A percentile compares a stretch with the other conserved stretches of the same genome.
These are phyloP conservation scores for Zalophus californianus DNA, from an alignment of 2,797 vertebrate genomes.

Conservation along the genomic window DNA sequence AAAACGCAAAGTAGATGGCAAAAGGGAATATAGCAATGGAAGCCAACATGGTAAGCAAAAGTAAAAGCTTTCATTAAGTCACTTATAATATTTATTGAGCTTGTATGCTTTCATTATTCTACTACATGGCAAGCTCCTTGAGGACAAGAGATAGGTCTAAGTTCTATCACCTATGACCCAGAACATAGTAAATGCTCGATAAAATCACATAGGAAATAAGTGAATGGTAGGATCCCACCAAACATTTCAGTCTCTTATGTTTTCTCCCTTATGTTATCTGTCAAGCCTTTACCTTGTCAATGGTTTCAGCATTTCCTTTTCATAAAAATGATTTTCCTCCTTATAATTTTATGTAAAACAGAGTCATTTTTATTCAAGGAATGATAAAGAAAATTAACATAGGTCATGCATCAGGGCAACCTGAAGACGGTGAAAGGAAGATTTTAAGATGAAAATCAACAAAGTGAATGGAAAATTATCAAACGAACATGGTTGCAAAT, in stretches of 20 bases:
- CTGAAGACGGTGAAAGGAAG: not conserved
- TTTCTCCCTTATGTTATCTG: not conserved
- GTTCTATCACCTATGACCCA: not conserved
- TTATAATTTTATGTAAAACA: conserved; percentile 25
- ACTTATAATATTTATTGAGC: not conserved
- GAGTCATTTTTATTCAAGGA: conserved; percentile 35
- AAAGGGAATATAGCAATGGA: not conserved
- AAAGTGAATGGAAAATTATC: not conserved
- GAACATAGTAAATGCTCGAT: not conserved
- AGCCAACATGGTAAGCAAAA: not conserved
- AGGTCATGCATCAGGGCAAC: not conserved
- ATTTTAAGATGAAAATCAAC: conserved; percentile 46
- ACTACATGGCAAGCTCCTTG: not conserved
- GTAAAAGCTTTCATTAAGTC: not conserved
- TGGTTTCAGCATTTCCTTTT: conserved; percentile 24
- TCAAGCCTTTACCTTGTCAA: not conserved
- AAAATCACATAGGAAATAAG: not conserved
- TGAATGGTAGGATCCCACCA: not conserved
- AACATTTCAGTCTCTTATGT: not conserved
- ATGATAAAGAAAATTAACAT: conserved; percentile 1
- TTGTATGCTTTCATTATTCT: not conserved
- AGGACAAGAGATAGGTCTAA: not conserved
- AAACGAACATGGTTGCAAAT: not conserved
- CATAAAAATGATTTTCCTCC: conserved; percentile 34
- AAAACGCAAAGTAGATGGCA: not conserved